phyloP scores from a whole-genome alignment of 1,140 invertebrate genomes.

The Drusus annulatus region DNA sequence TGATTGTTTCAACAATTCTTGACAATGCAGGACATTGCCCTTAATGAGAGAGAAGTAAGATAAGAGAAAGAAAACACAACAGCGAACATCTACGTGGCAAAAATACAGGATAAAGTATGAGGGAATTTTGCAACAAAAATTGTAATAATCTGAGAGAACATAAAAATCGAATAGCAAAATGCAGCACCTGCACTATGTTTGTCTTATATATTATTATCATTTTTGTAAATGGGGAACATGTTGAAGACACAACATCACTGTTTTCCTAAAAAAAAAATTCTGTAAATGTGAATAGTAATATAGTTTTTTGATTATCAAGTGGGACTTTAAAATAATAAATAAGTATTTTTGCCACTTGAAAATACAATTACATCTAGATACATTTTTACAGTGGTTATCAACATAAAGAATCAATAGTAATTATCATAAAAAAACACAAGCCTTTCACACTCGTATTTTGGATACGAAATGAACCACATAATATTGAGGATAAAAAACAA shows the following conservation, averaged over 20 bases:
- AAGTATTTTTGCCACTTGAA: conserved; percentile 51
- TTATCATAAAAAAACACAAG: not conserved
- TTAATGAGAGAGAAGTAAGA: conserved; percentile 55
- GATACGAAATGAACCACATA: too few species aligned
- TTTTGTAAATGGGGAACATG: too few species aligned
- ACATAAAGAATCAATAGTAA: not conserved
- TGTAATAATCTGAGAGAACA: too few species aligned
- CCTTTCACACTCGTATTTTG: too few species aligned
- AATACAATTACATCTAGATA: conserved; percentile 40
- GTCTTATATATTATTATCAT: too few species aligned
- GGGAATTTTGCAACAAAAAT: not conserved
- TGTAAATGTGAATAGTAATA: too few species aligned
- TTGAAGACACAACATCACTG: too few species aligned
- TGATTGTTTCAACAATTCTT: conserved; percentile 59
- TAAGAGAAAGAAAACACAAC: conserved; percentile 55
- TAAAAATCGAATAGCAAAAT: too few species aligned
- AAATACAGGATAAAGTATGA: conserved; percentile 35
- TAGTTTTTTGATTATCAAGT: not conserved
- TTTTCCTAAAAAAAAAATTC: too few species aligned
- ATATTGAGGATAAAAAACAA: too few species aligned
- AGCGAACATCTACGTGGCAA: conserved; percentile 56
- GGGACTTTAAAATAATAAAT: not conserved
- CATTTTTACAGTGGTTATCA: conserved; percentile 3
- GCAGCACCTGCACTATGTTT: too few species aligned
- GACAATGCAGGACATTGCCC: conserved; percentile 52